Evolutionary conservation across 2,888 invertebrate species (phyloP).

Genomic region (Papilio protenor): DNA sequence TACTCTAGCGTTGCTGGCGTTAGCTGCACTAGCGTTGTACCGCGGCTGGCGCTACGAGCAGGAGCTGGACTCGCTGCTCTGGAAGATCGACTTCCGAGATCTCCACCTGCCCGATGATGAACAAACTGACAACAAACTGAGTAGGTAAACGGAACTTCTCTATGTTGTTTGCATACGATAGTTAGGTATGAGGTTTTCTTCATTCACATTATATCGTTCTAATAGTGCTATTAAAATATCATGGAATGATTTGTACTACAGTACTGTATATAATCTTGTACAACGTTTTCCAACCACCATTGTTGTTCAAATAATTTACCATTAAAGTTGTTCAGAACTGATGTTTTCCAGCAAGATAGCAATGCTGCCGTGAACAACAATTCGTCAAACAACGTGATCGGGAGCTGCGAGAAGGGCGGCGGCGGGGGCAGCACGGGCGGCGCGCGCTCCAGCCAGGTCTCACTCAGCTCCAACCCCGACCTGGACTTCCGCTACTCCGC

Average conservation of each 20-base stretch:
- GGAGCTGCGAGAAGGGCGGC: slow-evolving; percentile 61
- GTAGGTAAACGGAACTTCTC: slow-evolving; percentile 80
- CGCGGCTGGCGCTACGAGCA: slow-evolving; percentile 98
- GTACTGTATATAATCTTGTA: neutral
- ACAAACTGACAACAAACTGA: slow-evolving; percentile 79
- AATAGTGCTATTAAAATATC: neutral
- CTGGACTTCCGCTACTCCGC: slow-evolving; percentile 95
- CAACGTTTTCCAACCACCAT: slow-evolving; percentile 46
- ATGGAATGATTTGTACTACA: slow-evolving; percentile 8
- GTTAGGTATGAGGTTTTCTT: neutral
- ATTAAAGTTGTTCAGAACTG: slow-evolving; percentile 76
- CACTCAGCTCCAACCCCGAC: slow-evolving; percentile 96
- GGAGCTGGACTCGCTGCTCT: slow-evolving; percentile 94
- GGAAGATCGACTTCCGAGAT: slow-evolving; percentile 97
- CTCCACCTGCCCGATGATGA: slow-evolving; percentile 88
- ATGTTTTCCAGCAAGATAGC: slow-evolving; percentile 84
- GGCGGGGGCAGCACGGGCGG: slow-evolving; percentile 63
- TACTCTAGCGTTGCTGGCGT: slow-evolving; percentile 87
- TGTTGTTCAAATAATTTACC: neutral
- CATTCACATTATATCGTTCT: neutral
- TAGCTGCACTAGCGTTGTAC: slow-evolving; percentile 91
- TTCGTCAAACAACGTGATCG: slow-evolving; percentile 89
- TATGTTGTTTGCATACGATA: slow-evolving; percentile 73
- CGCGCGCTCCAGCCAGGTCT: slow-evolving; percentile 94
- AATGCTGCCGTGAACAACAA: slow-evolving; percentile 90